Evolutionary conservation across 2,888 invertebrate genomes (phyloP).

Genomic region (Drosophila hamatofila): DNA sequence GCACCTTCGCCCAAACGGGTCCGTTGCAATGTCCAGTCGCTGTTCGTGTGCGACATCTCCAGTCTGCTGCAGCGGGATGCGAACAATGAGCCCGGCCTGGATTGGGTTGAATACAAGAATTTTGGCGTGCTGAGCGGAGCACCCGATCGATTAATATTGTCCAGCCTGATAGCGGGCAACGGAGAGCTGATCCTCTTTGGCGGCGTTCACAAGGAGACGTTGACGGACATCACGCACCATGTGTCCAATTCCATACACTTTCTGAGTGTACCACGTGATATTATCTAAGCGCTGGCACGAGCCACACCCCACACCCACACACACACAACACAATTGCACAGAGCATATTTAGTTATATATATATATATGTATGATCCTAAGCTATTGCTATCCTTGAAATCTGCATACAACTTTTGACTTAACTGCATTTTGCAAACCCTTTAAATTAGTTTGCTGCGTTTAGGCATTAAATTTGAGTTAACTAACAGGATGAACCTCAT

Average conservation of each 20-base stretch:
- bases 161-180: slow-evolving; percentile 94
- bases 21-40: slow-evolving; percentile 90
- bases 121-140: slow-evolving; percentile 89
- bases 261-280: slow-evolving; percentile 90
- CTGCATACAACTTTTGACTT: slow-evolving; percentile 20
- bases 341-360: slow-evolving; percentile 19
- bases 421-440: slow-evolving; percentile 13
- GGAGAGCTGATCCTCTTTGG: slow-evolving; percentile 98
- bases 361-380: slow-evolving; percentile 31
- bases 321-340: slow-evolving; percentile 11
- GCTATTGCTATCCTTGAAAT: slow-evolving; percentile 24
- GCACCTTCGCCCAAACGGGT: slow-evolving; percentile 87
- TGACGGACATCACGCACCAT: slow-evolving; percentile 88
- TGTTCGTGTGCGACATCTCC: slow-evolving; percentile 95
- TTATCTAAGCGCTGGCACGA: slow-evolving; percentile 86
- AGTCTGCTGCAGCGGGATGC: slow-evolving; percentile 86
- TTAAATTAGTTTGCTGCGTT: slow-evolving; percentile 39
- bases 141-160: slow-evolving; percentile 96
- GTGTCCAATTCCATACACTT: slow-evolving; percentile 92
- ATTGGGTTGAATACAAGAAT: slow-evolving; percentile 86
- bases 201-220: slow-evolving; percentile 94
- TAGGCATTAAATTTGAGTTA: slow-evolving; percentile 46
- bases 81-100: slow-evolving; percentile 86
- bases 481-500: slow-evolving; percentile 27
- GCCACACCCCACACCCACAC: slow-evolving; percentile 19